A percentile compares a stretch with the other conserved stretches of the same genome.
Conservation (phyloP, 2,797 vertebrate species). For the Propithecus perrieri region DNA sequence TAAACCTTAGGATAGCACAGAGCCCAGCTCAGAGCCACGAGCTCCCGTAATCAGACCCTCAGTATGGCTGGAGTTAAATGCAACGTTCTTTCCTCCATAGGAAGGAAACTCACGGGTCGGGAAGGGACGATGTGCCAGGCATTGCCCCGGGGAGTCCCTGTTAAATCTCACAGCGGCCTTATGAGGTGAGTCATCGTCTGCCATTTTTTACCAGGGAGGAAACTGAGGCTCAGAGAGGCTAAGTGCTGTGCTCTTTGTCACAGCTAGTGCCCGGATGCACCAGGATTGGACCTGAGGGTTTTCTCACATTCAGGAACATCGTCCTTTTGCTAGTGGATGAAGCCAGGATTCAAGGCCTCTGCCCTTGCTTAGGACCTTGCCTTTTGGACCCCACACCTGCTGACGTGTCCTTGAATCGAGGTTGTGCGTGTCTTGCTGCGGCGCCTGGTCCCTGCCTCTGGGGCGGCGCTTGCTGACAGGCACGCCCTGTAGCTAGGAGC, state of each 20-base stretch:
- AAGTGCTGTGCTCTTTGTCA: background rate
- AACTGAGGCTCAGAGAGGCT: background rate
- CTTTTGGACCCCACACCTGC: background rate
- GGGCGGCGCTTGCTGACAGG: accelerated
- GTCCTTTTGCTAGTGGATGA: background rate
- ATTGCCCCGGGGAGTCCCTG: background rate
- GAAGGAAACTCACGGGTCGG: accelerated
- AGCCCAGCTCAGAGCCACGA: accelerated
- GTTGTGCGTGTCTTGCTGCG: accelerated
- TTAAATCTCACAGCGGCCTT: no score
- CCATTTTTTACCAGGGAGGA: background rate
- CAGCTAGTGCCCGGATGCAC: no score
- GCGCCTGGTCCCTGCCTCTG: no score
- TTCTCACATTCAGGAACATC: background rate
- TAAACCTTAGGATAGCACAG: no score
- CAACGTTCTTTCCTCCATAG: background rate
- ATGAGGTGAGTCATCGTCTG: background rate
- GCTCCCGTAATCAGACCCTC: accelerated
- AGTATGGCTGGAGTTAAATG: accelerated
- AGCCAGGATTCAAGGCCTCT: no score
- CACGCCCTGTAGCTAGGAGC: accelerated
- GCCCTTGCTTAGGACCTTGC: no score
- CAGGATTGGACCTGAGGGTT: background rate
- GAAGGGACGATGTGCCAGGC: accelerated
- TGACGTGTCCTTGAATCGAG: accelerated